Base-by-base conservation (phyloP, 2,113 vertebrate genomes). In the Proterorhinus semilunaris region DNA sequence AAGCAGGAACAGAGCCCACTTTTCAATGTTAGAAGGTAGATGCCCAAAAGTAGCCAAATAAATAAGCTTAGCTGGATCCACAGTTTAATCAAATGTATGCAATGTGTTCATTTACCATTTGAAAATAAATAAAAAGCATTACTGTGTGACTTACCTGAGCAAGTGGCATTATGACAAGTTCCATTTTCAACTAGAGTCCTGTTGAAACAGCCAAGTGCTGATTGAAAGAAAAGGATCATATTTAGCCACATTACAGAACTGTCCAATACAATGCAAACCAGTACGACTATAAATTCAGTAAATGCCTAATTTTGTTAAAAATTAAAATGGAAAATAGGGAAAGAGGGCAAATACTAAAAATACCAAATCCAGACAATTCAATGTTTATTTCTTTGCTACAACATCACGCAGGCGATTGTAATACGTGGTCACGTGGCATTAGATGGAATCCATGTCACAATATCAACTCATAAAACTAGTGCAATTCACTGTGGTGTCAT, bases 121-220 rank as follows among this genome's bases (percentile, higher is more conserved):
- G n/a, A 27, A 27, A 8, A 21, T 70, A 5, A 6, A 54, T 15
- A 1, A 46, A 21, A 10, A 21, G 9, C 3, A 16, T 4, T 1
- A 7, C n/a, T 8, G 27, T 16, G 49, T 16, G 49, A 73, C 86
- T 70, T 73, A 91, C 90, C 74, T 1, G 61, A 3, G 71, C 90
- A 91, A 57, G 1, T 79, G 0, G 0, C 9, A 1, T 78, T 76
- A 10, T 0, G 27, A 78, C 90, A 91, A 69, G 21, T 27, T 55
- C 1, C 10, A 0, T 72, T 70, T 0, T 0, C 55, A 11, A 1
- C 0, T 10, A 12, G 0, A 21, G 65, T 80, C 5, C 0, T 0
- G 55, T 84, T 89, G 46, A 0, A 1, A 83, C 90, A 91, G 59
- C 0, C 0, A 6, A 2, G 0, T 4, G 0, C 0, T 12, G 54